These are phyloP conservation scores for Phataginus tetradactyla DNA, from an alignment of 2,797 vertebrate species.

Conservation along the genomic window DNA sequence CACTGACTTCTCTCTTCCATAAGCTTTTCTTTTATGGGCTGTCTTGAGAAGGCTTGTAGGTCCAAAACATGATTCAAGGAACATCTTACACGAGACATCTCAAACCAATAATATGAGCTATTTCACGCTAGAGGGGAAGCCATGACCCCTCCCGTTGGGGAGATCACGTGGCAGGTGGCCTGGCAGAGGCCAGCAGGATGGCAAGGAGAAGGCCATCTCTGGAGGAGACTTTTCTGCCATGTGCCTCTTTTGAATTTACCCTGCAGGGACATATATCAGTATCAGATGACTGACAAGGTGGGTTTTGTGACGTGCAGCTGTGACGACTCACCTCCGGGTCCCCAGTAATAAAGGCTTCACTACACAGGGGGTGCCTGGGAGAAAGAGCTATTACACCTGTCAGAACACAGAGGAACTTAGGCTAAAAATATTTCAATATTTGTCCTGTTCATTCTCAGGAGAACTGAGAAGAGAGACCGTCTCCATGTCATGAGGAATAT, in stretches of 20 bases:
- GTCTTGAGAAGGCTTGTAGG: not conserved
- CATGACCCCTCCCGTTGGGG: not conserved
- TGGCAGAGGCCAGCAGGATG: not conserved
- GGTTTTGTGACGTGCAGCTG: not conserved
- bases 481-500: accelerated
- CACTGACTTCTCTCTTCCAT: not conserved
- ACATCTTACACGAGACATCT: not conserved
- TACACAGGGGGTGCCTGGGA: too few species aligned
- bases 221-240: not conserved
- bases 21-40: not conserved
- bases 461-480: not conserved
- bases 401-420: not conserved
- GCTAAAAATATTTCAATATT: not conserved
- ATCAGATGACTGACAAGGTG: not conserved
- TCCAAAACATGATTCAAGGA: not conserved
- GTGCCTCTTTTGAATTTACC: not conserved
- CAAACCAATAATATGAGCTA: not conserved
- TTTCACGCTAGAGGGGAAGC: not conserved
- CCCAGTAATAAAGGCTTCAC: not conserved
- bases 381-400: not conserved
- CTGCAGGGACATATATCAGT: not conserved
- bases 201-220: not conserved
- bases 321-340: accelerated
- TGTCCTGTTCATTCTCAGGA: not conserved
- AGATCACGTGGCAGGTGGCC: not conserved